Evolutionary conservation across 2,888 invertebrate species (phyloP), one percentile per base, ranked within the genome.

Genomic region (Asteroscopus sphinx): DNA sequence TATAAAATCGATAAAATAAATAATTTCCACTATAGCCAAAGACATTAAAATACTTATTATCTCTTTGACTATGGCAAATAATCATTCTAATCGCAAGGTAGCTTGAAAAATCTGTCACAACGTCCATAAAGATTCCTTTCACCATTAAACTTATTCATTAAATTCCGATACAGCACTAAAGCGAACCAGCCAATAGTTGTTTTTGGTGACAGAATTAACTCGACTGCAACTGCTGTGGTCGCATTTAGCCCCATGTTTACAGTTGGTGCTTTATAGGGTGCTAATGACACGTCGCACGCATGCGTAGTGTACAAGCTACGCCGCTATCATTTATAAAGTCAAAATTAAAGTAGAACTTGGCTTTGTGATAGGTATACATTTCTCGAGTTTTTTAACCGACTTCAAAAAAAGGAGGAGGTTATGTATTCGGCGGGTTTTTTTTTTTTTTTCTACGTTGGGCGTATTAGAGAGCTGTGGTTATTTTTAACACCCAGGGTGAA

Each of bases 261-360:
- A 73, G 72, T 77, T 68, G 63, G 37, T 59, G 35, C 42, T 87
- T 88, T 87, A 89, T 85, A 77, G 81, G 80, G 87, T 87, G 89
- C 80, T 85, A 87, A 88, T 79, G 87, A 88, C 83, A 81, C 76
- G 82, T 61, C 79, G 69, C 85, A 85, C 76, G 67, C 69, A 59
- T 59, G 53, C 59, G 69, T 66, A 49, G 69, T 66, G 46, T 32
- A 41, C 45, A 17, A 21, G 37, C 46, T 41, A 35, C 51, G 46
- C 44, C 55, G 26, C 32, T 45, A 44, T 70, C 61, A 75, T 75
- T 76, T 76, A 75, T 75, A 68, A 70, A 73, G 70, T 73, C 73
- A 66, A 63, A 68, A 68, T 64, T 61, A 61, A 54, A 60, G 54
- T 47, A 54, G 55, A n/a, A n/a, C n/a, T n/a, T 28, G 36, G 55